A percentile compares a stretch with the other conserved stretches of the same genome.
Evolutionary conservation across 2,113 vertebrate species (phyloP).

Genomic region (Lontra canadensis): DNA sequence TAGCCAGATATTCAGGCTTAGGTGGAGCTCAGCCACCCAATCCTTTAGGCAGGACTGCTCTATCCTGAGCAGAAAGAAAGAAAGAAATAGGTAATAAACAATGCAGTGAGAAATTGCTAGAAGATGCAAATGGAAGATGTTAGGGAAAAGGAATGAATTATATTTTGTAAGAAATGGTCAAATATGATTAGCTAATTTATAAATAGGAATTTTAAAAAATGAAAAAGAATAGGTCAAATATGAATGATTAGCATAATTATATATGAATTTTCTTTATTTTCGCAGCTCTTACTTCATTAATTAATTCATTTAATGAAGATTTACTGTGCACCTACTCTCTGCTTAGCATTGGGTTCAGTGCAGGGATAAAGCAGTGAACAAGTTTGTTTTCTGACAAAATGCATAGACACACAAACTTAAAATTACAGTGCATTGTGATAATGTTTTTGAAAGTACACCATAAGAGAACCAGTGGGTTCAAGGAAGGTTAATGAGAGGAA

Average conservation of each 20-base stretch:
- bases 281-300: not conserved
- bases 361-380: not conserved
- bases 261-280: not conserved
- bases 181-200: conserved; percentile 17
- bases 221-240: conserved; percentile 7
- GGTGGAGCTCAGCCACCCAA: not conserved
- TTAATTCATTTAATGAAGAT: not conserved
- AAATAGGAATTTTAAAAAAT: conserved; percentile 3
- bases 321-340: not conserved
- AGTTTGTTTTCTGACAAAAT: conserved; percentile 34
- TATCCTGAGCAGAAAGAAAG: not conserved
- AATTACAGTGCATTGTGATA: conserved; percentile 8
- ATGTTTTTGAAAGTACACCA: not conserved
- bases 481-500: not conserved
- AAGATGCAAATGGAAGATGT: not conserved
- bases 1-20: not conserved
- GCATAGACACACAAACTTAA: not conserved
- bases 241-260: not conserved
- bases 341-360: not conserved
- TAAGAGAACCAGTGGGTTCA: not conserved
- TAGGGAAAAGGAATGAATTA: not conserved
- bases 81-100: not conserved
- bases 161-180: conserved; percentile 16
- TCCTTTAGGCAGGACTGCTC: not conserved
- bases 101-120: not conserved